Evolutionary conservation across 2,797 vertebrate species (phyloP).

Genomic region (Nannoperca obscura): DNA sequence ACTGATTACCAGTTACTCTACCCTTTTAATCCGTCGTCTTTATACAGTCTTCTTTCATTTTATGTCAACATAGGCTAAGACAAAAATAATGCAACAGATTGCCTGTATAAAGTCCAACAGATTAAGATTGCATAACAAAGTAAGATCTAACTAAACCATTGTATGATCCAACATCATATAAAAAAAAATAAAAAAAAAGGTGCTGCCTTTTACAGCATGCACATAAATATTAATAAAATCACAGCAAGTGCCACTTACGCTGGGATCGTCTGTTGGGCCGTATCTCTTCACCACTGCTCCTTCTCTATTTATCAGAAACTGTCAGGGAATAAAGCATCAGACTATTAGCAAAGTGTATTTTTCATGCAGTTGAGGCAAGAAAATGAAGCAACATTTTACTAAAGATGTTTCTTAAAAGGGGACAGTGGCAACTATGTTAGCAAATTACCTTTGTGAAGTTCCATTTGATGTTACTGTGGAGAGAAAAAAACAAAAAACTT

Average conservation of each 20-base stretch:
- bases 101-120: background rate
- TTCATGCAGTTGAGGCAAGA: background rate
- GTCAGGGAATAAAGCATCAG: constrained; percentile 11
- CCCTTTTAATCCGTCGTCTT: background rate
- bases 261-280: constrained; percentile 92
- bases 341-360: constrained; percentile 2
- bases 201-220: background rate
- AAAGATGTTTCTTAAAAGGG: background rate
- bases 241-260: constrained; percentile 80
- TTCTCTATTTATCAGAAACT: constrained; percentile 95
- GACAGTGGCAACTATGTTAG: fast-evolving
- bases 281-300: constrained; percentile 94
- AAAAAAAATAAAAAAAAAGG: too few relatives aligned
- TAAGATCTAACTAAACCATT: background rate
- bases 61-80: background rate
- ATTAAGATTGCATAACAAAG: background rate
- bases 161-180: background rate
- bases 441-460: constrained; percentile 95
- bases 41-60: background rate
- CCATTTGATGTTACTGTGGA: constrained; percentile 92
- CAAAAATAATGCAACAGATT: background rate
- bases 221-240: constrained; percentile 12
- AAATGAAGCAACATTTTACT: background rate
- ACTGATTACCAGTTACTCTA: background rate
- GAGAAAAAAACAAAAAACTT: background rate